These are phyloP conservation scores for Adelges cooleyi DNA, from an alignment of 1,140 invertebrate species.

Conservation along the genomic window DNA sequence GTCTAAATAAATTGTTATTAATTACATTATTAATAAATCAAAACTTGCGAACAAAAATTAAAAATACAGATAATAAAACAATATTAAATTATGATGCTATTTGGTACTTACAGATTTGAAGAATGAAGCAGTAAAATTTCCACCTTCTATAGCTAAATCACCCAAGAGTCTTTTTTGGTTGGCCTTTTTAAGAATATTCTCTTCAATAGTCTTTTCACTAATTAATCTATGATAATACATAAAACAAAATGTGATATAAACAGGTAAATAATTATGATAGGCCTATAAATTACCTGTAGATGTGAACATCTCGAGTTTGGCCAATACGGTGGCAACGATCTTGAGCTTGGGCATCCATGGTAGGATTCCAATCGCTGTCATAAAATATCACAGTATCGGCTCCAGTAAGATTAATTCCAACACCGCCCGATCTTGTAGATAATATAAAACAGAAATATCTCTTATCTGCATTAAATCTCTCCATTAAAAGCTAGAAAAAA, in stretches of 20 bases:
- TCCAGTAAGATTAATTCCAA: slow-evolving; percentile 97
- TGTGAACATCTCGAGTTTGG: slow-evolving; percentile 98
- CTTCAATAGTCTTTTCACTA: slow-evolving; percentile 94
- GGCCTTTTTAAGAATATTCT: slow-evolving; percentile 98
- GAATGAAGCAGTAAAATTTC: slow-evolving; percentile 96
- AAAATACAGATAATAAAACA: no score
- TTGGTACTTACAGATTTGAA: slow-evolving; percentile 71
- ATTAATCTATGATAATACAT: slow-evolving; percentile 54
- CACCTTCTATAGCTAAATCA: slow-evolving; percentile 95
- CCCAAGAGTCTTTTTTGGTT: slow-evolving; percentile 94
- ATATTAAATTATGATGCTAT: no score
- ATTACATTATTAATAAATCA: no score
- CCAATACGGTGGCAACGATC: slow-evolving; percentile 98
- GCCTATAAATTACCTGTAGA: slow-evolving; percentile 44
- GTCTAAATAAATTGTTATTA: not conserved
- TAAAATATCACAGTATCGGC: slow-evolving; percentile 99
- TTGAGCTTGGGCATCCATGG: slow-evolving; percentile 99
- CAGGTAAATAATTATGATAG: not conserved
- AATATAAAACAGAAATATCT: slow-evolving; percentile 96
- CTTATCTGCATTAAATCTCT: slow-evolving; percentile 91
- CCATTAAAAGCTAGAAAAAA: slow-evolving; percentile 69
- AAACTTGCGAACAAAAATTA: no score
- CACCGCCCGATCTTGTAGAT: slow-evolving; percentile 93
- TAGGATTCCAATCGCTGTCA: slow-evolving; percentile 99
- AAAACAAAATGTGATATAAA: slow-evolving; percentile 19